Conservation (phyloP, 53 echinoderm and acorn worm genomes). For the Arbacia lixula region DNA sequence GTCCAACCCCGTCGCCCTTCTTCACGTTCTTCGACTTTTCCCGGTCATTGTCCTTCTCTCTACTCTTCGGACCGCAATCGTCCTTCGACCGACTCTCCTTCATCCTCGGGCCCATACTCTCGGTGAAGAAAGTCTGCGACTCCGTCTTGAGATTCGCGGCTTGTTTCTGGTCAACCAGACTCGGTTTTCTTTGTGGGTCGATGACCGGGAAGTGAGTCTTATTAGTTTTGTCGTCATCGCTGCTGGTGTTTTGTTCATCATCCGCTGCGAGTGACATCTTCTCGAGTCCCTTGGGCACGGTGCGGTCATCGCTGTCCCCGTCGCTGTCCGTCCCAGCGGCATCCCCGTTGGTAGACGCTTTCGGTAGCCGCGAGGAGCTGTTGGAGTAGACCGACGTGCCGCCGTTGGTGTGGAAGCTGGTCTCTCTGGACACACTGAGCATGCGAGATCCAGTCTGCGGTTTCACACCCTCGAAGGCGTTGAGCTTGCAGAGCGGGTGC, state of each 20-base stretch:
- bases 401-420: slow-evolving; percentile 55
- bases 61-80: slow-evolving; percentile 14
- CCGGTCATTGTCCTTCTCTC: slow-evolving; percentile 43
- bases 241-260: not conserved
- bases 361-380: slow-evolving; percentile 22
- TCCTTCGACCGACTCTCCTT: slow-evolving; percentile 45
- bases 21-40: slow-evolving; percentile 42
- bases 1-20: slow-evolving; percentile 11
- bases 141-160: slow-evolving; percentile 21
- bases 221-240: not conserved
- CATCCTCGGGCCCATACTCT: slow-evolving; percentile 65
- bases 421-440: slow-evolving; percentile 46
- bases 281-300: too few species aligned
- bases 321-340: not conserved
- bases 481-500: slow-evolving; percentile 83
- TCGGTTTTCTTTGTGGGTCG: slow-evolving; percentile 28
- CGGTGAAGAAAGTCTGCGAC: slow-evolving; percentile 75
- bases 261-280: slow-evolving; percentile 24
- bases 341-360: not conserved
- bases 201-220: slow-evolving; percentile 51
- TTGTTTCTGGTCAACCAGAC: slow-evolving; percentile 38
- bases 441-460: slow-evolving; percentile 84
- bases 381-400: slow-evolving; percentile 34
- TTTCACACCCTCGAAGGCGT: slow-evolving; percentile 83
- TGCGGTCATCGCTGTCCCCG: not conserved